These are phyloP conservation scores for Hippopotamyrus pictus DNA, from an alignment of 2,797 vertebrate species.

Conservation along the genomic window DNA sequence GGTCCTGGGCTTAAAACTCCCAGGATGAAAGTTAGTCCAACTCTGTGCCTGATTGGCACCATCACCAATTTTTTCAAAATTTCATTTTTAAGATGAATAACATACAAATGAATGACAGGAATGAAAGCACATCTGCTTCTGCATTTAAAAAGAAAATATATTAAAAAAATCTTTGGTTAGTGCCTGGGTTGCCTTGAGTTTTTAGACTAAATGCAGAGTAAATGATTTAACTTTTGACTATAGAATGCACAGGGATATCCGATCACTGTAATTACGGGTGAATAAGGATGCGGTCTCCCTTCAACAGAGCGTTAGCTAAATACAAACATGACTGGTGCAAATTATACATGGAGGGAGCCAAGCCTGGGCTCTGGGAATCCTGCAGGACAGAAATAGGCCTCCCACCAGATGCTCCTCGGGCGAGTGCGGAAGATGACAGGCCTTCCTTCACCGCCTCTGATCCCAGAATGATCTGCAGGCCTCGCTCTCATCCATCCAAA, in stretches of 20 bases:
- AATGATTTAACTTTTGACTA: conserved; percentile 18
- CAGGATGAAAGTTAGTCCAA: background rate
- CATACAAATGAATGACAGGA: background rate
- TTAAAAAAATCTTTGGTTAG: background rate
- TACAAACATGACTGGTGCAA: conserved; percentile 32
- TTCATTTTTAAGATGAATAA: background rate
- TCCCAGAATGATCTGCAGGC: conserved; percentile 2
- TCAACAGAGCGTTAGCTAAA: conserved; percentile 31
- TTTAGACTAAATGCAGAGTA: background rate
- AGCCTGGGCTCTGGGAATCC: conserved; percentile 23
- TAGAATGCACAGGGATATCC: conserved; percentile 13
- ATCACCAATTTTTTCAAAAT: background rate
- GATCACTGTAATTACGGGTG: conserved; percentile 32
- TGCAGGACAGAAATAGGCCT: conserved; percentile 8
- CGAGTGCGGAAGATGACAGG: conserved; percentile 12
- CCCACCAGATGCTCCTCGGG: conserved; percentile 20
- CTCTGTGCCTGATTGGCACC: background rate
- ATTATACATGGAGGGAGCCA: conserved; percentile 31
- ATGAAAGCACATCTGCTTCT: background rate
- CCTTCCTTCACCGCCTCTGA: conserved; percentile 3
- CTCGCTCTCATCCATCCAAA: conserved; percentile 25
- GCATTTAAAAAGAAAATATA: background rate
- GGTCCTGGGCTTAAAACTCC: background rate
- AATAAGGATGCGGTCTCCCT: conserved; percentile 14
- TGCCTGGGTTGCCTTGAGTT: background rate